phyloP scores from a whole-genome alignment of 2,888 invertebrate genomes.

The Catocala sponsa region DNA sequence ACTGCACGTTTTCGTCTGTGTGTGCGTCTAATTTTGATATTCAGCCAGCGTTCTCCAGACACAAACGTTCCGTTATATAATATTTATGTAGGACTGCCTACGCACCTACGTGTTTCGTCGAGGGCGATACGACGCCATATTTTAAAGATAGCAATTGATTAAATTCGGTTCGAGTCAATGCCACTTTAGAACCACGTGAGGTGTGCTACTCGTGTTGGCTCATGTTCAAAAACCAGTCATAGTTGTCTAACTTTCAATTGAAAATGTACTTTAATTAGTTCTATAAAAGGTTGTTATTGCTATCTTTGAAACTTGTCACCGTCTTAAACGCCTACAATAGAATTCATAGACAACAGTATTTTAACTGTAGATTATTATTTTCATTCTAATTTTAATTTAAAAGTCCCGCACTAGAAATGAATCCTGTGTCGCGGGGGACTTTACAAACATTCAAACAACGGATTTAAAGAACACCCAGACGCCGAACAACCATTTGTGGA shows the following conservation, averaged over 20 bases:
- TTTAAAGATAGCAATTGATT: constrained; percentile 1
- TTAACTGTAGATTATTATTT: background rate
- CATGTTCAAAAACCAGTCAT: background rate
- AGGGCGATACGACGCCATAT: background rate
- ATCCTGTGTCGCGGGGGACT: too few relatives aligned
- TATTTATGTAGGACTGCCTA: too few relatives aligned
- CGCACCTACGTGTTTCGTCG: too few relatives aligned
- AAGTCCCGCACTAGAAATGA: too few relatives aligned
- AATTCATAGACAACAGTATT: background rate
- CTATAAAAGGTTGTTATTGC: background rate
- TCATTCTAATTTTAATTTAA: background rate
- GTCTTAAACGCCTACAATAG: background rate
- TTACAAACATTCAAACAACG: too few relatives aligned
- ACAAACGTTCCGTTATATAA: too few relatives aligned
- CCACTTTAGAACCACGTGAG: background rate
- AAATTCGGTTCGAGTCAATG: background rate
- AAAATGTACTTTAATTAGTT: background rate
- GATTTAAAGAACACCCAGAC: too few relatives aligned
- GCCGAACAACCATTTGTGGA: too few relatives aligned
- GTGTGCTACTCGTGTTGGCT: too few relatives aligned
- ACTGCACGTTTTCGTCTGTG: too few relatives aligned
- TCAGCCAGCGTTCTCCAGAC: too few relatives aligned
- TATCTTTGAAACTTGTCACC: background rate
- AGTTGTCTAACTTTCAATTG: background rate
- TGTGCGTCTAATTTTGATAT: too few relatives aligned